Conservation (phyloP, 2,113 vertebrate species). For the Nymphicus hollandicus region DNA sequence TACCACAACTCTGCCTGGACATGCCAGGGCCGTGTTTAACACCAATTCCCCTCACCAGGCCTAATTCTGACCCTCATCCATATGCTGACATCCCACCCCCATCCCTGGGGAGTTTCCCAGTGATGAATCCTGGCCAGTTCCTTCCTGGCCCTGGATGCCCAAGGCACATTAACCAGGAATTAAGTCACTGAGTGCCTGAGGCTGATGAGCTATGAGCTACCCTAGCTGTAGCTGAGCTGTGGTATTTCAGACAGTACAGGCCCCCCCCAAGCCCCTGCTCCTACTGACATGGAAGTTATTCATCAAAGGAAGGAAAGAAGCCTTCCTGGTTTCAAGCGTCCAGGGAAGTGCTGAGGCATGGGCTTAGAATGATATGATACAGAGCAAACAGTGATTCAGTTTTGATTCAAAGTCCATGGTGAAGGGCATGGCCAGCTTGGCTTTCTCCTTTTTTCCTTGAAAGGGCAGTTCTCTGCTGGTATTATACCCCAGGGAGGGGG, state of each 20-base stretch:
- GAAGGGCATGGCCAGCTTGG: background rate
- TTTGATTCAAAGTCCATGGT: background rate
- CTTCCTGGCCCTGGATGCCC: background rate
- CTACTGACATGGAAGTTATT: background rate
- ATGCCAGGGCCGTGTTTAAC: background rate
- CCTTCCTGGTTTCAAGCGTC: background rate
- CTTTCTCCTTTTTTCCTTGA: background rate
- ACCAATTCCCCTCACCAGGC: background rate
- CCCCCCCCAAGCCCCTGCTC: background rate
- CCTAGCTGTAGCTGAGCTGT: background rate
- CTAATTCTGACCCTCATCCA: background rate
- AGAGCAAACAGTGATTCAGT: constrained; percentile 2
- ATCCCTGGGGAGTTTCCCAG: background rate
- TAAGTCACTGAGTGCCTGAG: background rate
- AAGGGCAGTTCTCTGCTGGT: background rate
- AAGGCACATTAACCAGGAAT: background rate
- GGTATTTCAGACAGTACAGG: background rate
- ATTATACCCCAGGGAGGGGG: background rate
- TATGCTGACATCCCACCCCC: accelerated
- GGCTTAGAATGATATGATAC: background rate
- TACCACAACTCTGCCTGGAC: background rate
- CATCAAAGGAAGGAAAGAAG: background rate
- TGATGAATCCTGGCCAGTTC: background rate
- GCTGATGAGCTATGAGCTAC: background rate
- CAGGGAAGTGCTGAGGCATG: background rate